Evolutionary conservation across 2,888 invertebrate species (phyloP).

Genomic region (Morinoia aosen): DNA sequence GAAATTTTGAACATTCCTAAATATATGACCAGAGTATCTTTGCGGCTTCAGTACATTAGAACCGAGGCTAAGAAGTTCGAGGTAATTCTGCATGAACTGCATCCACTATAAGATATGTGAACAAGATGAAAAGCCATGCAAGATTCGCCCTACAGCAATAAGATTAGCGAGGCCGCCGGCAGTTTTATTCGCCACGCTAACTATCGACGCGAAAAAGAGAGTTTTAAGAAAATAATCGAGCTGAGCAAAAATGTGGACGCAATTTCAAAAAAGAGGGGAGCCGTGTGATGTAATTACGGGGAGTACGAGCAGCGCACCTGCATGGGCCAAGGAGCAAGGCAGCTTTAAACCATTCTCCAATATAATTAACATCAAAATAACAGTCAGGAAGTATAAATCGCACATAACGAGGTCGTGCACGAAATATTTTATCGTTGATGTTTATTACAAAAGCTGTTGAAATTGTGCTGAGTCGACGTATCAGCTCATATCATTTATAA

Average conservation of each 20-base stretch:
- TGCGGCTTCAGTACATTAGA: background rate
- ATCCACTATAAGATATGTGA: background rate
- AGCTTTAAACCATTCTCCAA: background rate
- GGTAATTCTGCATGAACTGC: background rate
- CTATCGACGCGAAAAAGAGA: background rate
- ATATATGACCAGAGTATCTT: background rate
- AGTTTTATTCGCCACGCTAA: slow-evolving; percentile 26
- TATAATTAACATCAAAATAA: background rate
- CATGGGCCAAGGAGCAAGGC: background rate
- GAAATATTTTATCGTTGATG: no score
- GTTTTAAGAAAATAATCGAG: slow-evolving; percentile 30
- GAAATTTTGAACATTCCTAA: background rate
- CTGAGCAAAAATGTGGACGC: background rate
- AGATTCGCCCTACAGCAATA: background rate
- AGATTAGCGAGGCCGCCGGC: background rate
- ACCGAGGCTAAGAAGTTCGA: background rate
- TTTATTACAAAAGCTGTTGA: no score
- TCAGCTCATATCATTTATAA: no score
- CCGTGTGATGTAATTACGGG: slow-evolving; percentile 24
- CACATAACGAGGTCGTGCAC: no score
- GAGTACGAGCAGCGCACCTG: background rate
- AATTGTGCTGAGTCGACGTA: no score
- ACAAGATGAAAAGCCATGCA: background rate
- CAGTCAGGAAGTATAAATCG: background rate
- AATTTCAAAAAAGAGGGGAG: background rate